Base-by-base conservation (phyloP, 1,140 invertebrate species). In the Antheraea mylitta region DNA sequence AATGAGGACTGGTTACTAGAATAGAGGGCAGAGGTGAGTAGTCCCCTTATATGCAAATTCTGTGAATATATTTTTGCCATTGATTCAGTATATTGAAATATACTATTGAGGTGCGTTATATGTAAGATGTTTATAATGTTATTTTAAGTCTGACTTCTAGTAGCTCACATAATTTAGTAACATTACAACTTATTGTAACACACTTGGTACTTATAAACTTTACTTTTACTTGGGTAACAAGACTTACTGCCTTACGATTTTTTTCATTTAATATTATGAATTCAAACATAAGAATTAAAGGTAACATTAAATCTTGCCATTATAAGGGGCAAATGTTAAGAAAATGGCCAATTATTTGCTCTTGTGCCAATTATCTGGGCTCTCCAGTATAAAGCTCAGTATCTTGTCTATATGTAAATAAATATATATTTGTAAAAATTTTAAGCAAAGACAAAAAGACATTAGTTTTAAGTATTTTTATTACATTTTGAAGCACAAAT, bases 391-490 rank as follows among this genome's bases (percentile, higher is more conserved):
- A 30, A 38, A n/a, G 18, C 37, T 42, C 37, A 10, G 42, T 11
- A 64, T 42, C 11, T 16, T 64, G 42, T 64, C n/a, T 64, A 64
- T 18, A 18, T 64, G 42, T 64, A 64, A 11, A 64, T 64, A 64
- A 45, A 64, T 38, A 64, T 64, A 45, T 64, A 45, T 64, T 18
- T 64, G 42, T 64, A 65, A 18, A 65, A 48, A 19, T 19, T 19
- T 16, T 48, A 53, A 66, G 73, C 74, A 80, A 68, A 73, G 64
- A 73, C 64, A 71, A 78, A 81, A 83, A 80, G 75, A 81, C 73
- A 78, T 78, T 71, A 79, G 64, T 76, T 76, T 72, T 79, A 75
- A 72, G 70, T 63, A 75, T 69, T 48, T 22, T 10, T 48, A 16
- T 11, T 22, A 18, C 9, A 53, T 65, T 42, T 65, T 48, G 36